Evolutionary conservation across 2,888 invertebrate species (phyloP).

Genomic region (Lathronympha strigana): DNA sequence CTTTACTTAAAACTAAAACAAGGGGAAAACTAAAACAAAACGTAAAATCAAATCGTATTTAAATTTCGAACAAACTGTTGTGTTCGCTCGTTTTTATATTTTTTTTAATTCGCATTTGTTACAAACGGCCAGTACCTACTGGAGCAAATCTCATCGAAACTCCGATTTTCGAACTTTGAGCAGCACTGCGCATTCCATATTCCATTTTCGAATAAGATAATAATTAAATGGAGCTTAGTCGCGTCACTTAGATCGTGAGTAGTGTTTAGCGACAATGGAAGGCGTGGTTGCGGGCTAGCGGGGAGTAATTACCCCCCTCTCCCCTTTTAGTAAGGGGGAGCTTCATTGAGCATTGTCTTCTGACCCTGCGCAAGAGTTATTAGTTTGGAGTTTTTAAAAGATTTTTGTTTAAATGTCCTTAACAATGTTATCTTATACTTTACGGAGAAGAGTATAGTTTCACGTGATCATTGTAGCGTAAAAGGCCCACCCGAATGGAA

Average conservation of each 20-base stretch:
- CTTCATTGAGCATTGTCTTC: slow-evolving; percentile 79
- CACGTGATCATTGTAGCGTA: slow-evolving; percentile 3
- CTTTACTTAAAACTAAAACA: too few relatives aligned
- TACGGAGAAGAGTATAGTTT: background rate
- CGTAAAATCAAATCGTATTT: background rate
- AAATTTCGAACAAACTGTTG: background rate
- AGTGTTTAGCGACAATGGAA: slow-evolving; percentile 75
- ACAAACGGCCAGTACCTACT: slow-evolving; percentile 7
- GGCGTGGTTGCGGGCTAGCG: slow-evolving; percentile 77
- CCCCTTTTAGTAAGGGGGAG: slow-evolving; percentile 50
- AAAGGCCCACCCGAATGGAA: slow-evolving; percentile 3
- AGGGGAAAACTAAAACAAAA: too few relatives aligned
- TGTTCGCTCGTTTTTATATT: background rate
- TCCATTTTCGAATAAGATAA: slow-evolving; percentile 41
- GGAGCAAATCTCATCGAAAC: background rate
- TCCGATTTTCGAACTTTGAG: slow-evolving; percentile 12
- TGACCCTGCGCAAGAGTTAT: slow-evolving; percentile 60
- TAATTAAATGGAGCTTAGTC: slow-evolving; percentile 41
- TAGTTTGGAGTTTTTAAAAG: slow-evolving; percentile 12
- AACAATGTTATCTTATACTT: slow-evolving; percentile 8
- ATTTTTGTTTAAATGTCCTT: slow-evolving; percentile 5
- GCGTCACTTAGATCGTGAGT: slow-evolving; percentile 54
- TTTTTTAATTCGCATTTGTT: background rate
- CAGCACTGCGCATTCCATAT: slow-evolving; percentile 34
- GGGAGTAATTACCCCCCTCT: slow-evolving; percentile 71